phyloP scores from a whole-genome alignment of 2,888 invertebrate genomes.

The Allophyes oxyacanthae region DNA sequence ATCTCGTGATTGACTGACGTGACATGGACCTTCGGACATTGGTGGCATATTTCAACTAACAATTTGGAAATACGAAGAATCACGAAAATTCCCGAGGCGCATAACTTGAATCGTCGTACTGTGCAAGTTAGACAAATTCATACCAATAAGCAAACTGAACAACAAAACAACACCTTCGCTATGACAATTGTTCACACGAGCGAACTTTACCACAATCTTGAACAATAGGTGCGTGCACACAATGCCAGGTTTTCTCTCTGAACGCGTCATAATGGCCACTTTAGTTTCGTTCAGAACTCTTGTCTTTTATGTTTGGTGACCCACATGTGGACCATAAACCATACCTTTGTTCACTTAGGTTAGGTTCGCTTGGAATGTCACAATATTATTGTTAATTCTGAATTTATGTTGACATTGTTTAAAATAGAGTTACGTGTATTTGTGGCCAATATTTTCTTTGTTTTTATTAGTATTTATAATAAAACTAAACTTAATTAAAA shows the following conservation, averaged over 20 bases:
- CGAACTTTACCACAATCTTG: neutral
- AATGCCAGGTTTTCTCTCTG: constrained; percentile 43
- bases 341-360: constrained; percentile 35
- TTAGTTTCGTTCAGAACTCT: constrained; percentile 23
- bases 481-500: no score
- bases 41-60: no score
- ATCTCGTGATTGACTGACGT: no score
- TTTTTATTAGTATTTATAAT: no score
- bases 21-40: no score
- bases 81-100: no score
- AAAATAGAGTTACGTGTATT: no score
- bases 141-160: neutral
- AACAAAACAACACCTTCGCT: constrained; percentile 2
- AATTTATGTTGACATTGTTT: neutral
- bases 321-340: constrained; percentile 36
- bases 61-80: no score
- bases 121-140: constrained; percentile 9
- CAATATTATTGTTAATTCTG: constrained; percentile 10
- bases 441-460: no score
- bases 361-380: constrained; percentile 8
- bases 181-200: constrained; percentile 28
- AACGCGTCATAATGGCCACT: constrained; percentile 41
- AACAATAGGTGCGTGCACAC: constrained; percentile 30
- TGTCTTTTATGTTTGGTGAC: constrained; percentile 36
- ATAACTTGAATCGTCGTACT: no score